phyloP scores from a whole-genome alignment of 2,113 vertebrate species.

The Pantherophis guttatus region DNA sequence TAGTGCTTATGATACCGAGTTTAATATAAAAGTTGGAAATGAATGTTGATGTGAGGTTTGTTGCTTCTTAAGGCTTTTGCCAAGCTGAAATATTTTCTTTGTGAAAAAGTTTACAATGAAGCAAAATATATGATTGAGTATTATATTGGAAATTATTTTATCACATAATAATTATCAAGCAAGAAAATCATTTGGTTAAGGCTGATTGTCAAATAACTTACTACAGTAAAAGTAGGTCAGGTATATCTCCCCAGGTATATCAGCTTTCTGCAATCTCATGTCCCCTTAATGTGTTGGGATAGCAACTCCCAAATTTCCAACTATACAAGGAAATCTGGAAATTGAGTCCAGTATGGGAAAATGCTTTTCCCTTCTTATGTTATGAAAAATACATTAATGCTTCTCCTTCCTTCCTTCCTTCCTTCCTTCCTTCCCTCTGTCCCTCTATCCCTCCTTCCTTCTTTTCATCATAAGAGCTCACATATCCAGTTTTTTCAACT shows the following conservation, averaged over 20 bases:
- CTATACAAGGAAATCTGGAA: not conserved
- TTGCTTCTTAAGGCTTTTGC: not conserved
- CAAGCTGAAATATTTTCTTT: not conserved
- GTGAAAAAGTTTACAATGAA: not conserved
- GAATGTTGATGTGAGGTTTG: not conserved
- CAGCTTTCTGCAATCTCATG: not conserved
- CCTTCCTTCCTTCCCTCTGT: not conserved
- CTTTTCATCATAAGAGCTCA: not conserved
- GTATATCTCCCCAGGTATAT: not conserved
- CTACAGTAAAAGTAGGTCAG: not conserved
- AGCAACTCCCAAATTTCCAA: not conserved
- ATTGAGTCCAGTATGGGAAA: not conserved
- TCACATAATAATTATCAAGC: not conserved
- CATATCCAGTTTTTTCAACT: not conserved
- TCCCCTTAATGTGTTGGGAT: not conserved
- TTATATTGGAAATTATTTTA: not conserved
- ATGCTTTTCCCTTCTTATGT: not conserved
- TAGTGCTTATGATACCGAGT: accelerated
- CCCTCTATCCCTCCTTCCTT: not conserved
- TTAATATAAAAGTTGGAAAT: not conserved
- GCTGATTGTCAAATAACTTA: not conserved
- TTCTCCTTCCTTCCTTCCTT: not conserved
- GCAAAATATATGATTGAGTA: not conserved
- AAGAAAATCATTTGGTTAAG: not conserved
- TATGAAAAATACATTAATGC: not conserved